Base-by-base conservation (phyloP, 2,888 invertebrate species). In the Epinotia ramella region DNA sequence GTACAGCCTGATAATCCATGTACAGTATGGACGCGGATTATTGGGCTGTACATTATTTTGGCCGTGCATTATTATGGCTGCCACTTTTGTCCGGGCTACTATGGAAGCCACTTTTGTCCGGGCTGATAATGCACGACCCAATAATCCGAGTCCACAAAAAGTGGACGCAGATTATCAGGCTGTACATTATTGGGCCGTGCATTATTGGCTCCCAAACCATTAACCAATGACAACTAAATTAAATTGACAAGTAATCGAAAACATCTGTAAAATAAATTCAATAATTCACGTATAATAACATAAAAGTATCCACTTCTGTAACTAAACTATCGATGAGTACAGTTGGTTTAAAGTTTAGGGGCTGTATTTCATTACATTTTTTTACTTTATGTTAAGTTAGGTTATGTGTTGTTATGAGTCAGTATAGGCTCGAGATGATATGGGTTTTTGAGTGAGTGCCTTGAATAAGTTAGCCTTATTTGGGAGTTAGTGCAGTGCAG, bases 221-320 rank as follows among this genome's bases (percentile, higher is more conserved):
- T n/a, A n/a, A n/a, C n/a, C n/a, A n/a, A 65, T 78, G 67, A 79
- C 80, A 82, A 77, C 82, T 66, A 93, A 93, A 93, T 93, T 66
- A 93, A 93, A 93, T 93, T 93, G 92, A 91, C 93, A 92, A 93
- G 93, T 93, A 78, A 83, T 86, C 78, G 81, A 86, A 88, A 90
- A 89, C 87, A 90, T 84, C 84, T 84, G 86, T 81, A 77, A 78
- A 80, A 81, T 79, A 60, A 77, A 83, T 82, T 81, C 80, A 81
- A 80, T 62, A 78, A 24, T 71, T 72, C 68, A 56, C 78, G 68
- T 66, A 68, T 46, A 49, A 75, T 77, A 63, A 53, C 56, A 69
- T 33, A 68, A 56, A 71, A 63, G 12, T 18, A 69, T 24, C 40
- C 6, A 64, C 40, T 72, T 75, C 77, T 73, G 12, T 62, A 56